These are phyloP conservation scores for Sciurus vulgaris DNA, from an alignment of 2,797 vertebrate genomes.

Conservation along the genomic window DNA sequence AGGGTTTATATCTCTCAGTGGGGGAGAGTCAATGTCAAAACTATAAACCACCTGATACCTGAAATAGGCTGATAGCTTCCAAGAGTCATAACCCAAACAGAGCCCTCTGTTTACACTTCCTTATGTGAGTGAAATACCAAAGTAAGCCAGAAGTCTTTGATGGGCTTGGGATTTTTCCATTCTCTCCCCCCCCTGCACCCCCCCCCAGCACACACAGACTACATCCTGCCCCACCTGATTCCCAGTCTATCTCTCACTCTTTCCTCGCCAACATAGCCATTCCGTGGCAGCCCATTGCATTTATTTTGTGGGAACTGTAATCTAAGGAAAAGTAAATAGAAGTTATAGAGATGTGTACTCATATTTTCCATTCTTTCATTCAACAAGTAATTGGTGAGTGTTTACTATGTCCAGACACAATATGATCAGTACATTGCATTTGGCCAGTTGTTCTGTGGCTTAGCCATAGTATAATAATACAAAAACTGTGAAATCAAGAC, in stretches of 20 bases:
- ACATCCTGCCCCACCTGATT: not conserved
- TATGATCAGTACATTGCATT: not conserved
- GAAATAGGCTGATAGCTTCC: constrained; percentile 47
- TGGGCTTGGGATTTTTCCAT: constrained; percentile 51
- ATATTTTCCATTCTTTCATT: constrained; percentile 17
- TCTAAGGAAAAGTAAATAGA: constrained; percentile 8
- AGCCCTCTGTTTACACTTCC: constrained; percentile 65
- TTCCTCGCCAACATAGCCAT: not conserved
- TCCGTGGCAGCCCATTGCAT: not conserved
- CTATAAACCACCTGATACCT: constrained; percentile 56
- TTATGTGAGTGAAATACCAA: constrained; percentile 64
- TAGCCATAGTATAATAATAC: not conserved
- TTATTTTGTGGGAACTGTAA: not conserved
- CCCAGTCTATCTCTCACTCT: accelerated
- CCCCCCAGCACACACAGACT: not conserved
- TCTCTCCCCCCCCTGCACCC: not conserved
- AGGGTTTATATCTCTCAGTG: constrained; percentile 37
- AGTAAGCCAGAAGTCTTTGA: constrained; percentile 58
- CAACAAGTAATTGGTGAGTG: not conserved
- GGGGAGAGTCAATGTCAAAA: constrained; percentile 64
- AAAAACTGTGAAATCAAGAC: not conserved
- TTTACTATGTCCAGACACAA: not conserved
- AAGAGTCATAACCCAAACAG: constrained; percentile 62
- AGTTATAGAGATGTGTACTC: not conserved
- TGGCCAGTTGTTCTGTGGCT: not conserved